Evolutionary conservation across 2,797 vertebrate genomes (phyloP).

Genomic region (Molossus alvarezi): DNA sequence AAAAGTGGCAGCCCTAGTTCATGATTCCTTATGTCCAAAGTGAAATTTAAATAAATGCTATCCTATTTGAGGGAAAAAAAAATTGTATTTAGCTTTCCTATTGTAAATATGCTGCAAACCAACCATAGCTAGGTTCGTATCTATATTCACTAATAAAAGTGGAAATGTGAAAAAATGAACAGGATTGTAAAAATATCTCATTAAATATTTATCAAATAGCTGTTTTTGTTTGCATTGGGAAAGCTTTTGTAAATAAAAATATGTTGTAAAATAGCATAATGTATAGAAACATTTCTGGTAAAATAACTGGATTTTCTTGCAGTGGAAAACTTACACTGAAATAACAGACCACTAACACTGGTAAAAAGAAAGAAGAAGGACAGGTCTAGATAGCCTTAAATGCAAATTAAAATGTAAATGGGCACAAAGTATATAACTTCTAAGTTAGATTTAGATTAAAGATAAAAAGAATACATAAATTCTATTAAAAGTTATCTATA

Average conservation of each 20-base stretch:
- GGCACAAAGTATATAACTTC: neutral
- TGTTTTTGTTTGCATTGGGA: neutral
- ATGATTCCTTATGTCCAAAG: constrained; percentile 52
- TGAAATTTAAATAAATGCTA: constrained; percentile 66
- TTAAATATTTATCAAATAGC: constrained; percentile 52
- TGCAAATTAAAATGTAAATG: constrained; percentile 66
- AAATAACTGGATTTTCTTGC: constrained; percentile 60
- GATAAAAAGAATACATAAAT: constrained; percentile 45
- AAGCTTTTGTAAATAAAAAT: constrained; percentile 69
- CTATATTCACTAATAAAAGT: constrained; percentile 62
- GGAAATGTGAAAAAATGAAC: constrained; percentile 58
- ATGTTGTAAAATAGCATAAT: constrained; percentile 65
- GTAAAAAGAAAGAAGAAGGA: constrained; percentile 43
- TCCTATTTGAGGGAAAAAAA: constrained; percentile 69
- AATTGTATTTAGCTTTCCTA: constrained; percentile 12
- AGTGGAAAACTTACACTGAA: constrained; percentile 59
- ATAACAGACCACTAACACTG: neutral
- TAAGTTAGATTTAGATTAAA: constrained; percentile 56
- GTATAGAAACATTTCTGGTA: constrained; percentile 68
- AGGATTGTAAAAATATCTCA: constrained; percentile 44
- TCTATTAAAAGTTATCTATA: neutral
- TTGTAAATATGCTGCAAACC: constrained; percentile 48
- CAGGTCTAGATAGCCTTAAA: constrained; percentile 57
- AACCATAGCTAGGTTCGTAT: constrained; percentile 55
- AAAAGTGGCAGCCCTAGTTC: constrained; percentile 59